phyloP scores from a whole-genome alignment of 2,113 vertebrate genomes.

The Nyctibius bracteatus region DNA sequence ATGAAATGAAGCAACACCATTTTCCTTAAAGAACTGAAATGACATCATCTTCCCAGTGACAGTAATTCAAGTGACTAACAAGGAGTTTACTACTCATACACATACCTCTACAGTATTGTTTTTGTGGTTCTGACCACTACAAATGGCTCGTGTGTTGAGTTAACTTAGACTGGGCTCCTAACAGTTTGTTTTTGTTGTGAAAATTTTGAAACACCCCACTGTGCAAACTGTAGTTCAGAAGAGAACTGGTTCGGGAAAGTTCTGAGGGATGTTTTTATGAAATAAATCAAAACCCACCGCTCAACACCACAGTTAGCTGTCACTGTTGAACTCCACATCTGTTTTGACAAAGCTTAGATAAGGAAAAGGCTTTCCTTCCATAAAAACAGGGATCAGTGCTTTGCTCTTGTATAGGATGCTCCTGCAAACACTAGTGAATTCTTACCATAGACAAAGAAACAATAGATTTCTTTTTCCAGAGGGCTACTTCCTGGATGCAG shows the following conservation, averaged over 20 bases:
- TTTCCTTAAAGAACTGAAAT: background rate
- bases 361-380: background rate
- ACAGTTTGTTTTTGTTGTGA: background rate
- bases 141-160: background rate
- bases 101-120: too few relatives aligned
- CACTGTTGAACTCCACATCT: background rate
- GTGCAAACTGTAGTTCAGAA: background rate
- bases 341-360: background rate
- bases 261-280: background rate
- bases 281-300: background rate
- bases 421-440: background rate
- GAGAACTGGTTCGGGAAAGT: background rate
- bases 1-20: background rate
- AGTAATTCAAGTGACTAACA: background rate
- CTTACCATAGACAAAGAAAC: background rate
- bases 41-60: background rate
- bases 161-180: background rate
- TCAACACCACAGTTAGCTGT: background rate
- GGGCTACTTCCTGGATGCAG: background rate
- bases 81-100: background rate
- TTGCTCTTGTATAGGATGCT: background rate
- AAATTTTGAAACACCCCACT: background rate
- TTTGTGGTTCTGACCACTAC: background rate
- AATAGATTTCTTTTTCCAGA: background rate
- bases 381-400: background rate